A percentile compares a stretch with the other conserved stretches of the same genome.
phyloP scores from a whole-genome alignment of 2,797 vertebrate species.

The Microctenopoma lineatum region DNA sequence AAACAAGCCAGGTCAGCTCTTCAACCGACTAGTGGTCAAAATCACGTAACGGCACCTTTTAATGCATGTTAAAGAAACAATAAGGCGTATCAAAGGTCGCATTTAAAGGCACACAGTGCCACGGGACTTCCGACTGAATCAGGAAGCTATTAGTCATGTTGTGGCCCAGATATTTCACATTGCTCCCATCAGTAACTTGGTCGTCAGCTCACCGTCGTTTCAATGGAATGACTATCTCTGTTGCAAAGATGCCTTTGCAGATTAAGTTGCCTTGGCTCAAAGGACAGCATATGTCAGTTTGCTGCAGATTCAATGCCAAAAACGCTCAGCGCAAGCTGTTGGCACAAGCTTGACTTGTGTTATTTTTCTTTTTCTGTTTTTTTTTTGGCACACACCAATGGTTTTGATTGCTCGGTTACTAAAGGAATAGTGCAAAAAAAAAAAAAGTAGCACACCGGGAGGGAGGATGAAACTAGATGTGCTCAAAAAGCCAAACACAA shows the following conservation, averaged over 20 bases:
- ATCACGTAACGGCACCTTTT: background rate
- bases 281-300: slow-evolving; percentile 43
- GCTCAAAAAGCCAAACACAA: slow-evolving; percentile 49
- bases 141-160: slow-evolving; percentile 10
- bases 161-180: slow-evolving; percentile 24
- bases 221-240: slow-evolving; percentile 31
- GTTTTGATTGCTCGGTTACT: slow-evolving; percentile 33
- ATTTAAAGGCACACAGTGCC: slow-evolving; percentile 11
- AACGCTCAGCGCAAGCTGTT: slow-evolving; percentile 25
- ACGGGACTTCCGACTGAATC: background rate
- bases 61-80: background rate
- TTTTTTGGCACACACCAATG: slow-evolving; percentile 16
- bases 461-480: slow-evolving; percentile 43
- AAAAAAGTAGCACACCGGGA: slow-evolving; percentile 33
- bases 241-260: slow-evolving; percentile 35
- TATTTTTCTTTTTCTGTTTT: slow-evolving; percentile 9
- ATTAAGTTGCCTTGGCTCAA: slow-evolving; percentile 30
- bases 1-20: background rate
- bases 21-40: background rate
- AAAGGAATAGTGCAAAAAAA: slow-evolving; percentile 16
- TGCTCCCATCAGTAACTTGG: slow-evolving; percentile 2
- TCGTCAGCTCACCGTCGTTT: slow-evolving; percentile 23
- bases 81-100: background rate
- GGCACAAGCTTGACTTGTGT: slow-evolving; percentile 27
- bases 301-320: slow-evolving; percentile 40